Percentiles rank a stretch among this genome's conserved stretches.
Conservation (phyloP, 2,797 vertebrate genomes). For the Natrix natrix region DNA sequence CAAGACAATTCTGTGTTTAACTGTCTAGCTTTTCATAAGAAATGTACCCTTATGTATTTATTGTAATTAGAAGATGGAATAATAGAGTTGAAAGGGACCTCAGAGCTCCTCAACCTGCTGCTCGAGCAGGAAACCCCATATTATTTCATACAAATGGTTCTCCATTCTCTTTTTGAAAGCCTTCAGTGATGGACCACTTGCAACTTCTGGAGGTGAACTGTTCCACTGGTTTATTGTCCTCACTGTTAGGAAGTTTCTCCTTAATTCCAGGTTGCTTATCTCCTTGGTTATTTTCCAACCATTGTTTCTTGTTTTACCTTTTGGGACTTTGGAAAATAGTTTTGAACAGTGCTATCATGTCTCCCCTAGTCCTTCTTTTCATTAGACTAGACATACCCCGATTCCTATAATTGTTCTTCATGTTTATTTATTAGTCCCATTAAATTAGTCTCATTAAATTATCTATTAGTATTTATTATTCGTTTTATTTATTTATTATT, state of each 20-base stretch:
- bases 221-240: neutral
- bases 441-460: neutral
- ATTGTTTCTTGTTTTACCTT: neutral
- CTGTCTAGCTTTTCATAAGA: neutral
- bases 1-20: neutral
- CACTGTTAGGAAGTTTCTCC: neutral
- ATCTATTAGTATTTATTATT: neutral
- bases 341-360: neutral
- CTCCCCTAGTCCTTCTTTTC: neutral
- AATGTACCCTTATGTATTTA: neutral
- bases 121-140: neutral
- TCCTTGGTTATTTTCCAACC: neutral
- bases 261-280: neutral
- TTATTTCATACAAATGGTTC: neutral
- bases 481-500: neutral
- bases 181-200: no score
- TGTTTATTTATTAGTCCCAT: neutral
- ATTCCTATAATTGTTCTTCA: neutral
- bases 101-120: neutral
- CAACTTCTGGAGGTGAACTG: no score
- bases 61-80: neutral
- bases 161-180: no score
- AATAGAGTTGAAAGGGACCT: neutral
- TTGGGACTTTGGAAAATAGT: neutral
- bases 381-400: neutral